Evolutionary conservation across 1,140 invertebrate genomes (phyloP).

Genomic region (Dolichoris vasculosae): DNA sequence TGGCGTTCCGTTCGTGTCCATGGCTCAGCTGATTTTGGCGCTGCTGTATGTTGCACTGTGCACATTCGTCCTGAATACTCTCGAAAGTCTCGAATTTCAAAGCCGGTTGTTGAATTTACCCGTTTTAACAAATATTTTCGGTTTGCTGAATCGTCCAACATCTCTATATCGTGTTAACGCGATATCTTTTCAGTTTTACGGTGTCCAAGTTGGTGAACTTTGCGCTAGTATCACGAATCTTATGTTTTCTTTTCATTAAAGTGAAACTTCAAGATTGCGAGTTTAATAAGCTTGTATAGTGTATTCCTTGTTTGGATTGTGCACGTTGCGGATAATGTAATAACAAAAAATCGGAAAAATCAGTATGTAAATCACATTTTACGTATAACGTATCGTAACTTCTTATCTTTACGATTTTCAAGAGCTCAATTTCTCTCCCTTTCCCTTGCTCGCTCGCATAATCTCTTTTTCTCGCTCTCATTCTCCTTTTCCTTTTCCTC

Average conservation of each 20-base stretch:
- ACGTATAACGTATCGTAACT: neutral
- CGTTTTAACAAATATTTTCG: neutral
- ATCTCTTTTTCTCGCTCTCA: neutral
- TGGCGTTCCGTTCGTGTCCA: neutral
- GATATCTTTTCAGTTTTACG: neutral
- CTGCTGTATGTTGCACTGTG: neutral
- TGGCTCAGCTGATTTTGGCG: slow-evolving; percentile 45
- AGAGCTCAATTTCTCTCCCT: neutral
- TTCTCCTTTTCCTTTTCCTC: neutral
- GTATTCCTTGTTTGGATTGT: neutral
- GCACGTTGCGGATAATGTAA: neutral
- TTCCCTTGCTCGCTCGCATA: neutral
- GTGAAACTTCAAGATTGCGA: neutral
- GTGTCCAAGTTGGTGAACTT: neutral
- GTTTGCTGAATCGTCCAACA: neutral
- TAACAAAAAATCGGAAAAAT: neutral
- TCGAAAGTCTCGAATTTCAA: neutral
- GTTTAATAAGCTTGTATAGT: neutral
- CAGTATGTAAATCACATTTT: neutral
- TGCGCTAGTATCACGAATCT: neutral
- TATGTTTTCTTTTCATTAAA: neutral
- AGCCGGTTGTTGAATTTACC: slow-evolving; percentile 22
- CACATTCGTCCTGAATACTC: neutral
- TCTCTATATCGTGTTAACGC: neutral
- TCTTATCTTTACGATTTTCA: neutral